phyloP scores from a whole-genome alignment of 2,113 vertebrate species.

The Apistogramma diplotaenia region DNA sequence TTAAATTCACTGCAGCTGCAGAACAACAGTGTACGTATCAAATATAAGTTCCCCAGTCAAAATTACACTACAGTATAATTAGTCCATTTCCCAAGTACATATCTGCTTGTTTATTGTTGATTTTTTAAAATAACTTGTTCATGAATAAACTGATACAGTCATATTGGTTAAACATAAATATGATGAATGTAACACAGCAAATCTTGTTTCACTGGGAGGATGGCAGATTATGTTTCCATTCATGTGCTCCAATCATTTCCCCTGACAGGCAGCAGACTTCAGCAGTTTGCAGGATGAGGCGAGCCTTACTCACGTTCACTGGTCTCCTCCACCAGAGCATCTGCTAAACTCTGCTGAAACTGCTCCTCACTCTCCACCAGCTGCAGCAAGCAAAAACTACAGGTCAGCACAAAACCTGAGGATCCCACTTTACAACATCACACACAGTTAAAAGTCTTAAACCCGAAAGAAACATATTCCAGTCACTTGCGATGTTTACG shows the following conservation, averaged over 20 bases:
- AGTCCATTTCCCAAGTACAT: background rate
- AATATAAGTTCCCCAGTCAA: background rate
- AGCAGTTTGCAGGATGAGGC: background rate
- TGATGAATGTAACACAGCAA: background rate
- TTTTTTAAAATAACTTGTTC: background rate
- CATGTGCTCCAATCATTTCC: background rate
- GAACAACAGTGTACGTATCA: background rate
- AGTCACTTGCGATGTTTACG: background rate
- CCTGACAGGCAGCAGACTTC: background rate
- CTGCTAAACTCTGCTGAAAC: constrained; percentile 74
- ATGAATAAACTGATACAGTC: background rate
- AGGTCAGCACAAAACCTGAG: constrained; percentile 14
- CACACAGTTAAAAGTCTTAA: background rate
- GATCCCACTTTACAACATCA: background rate
- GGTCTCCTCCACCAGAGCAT: constrained; percentile 65
- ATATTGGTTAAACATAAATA: background rate
- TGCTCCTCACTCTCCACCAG: constrained; percentile 76
- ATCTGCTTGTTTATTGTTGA: background rate
- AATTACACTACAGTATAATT: background rate
- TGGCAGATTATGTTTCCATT: background rate
- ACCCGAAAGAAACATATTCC: background rate
- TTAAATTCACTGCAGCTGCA: background rate
- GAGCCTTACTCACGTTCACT: constrained; percentile 71
- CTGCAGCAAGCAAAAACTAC: constrained; percentile 41
- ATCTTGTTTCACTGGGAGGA: background rate